Evolutionary conservation across 2,888 invertebrate species (phyloP).

Genomic region (Chironomus riparius): DNA sequence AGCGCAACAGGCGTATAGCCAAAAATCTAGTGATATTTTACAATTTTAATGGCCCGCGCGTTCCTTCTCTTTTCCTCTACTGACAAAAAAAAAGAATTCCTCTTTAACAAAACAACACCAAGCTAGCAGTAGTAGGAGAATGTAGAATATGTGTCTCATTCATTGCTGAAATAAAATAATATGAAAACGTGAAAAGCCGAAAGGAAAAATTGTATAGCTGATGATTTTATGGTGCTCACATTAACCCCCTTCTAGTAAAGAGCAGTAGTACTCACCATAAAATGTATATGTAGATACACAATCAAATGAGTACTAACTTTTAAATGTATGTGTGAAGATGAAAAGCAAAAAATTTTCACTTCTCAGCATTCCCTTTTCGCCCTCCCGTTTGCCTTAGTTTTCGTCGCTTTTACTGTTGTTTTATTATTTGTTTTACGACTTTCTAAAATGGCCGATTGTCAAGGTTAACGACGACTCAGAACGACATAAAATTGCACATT

Average conservation of each 20-base stretch:
- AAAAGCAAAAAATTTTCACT: neutral
- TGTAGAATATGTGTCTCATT: neutral
- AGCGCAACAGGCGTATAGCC: conserved; percentile 24
- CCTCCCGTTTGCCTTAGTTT: conserved; percentile 1
- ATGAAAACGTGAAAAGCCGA: neutral
- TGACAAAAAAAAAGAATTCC: neutral
- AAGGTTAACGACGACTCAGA: conserved; percentile 42
- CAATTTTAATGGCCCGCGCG: conserved; percentile 19
- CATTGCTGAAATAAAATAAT: neutral
- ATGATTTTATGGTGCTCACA: conserved; percentile 13
- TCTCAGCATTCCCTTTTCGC: neutral
- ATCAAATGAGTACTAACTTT: too few relatives aligned
- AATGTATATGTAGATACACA: too few relatives aligned
- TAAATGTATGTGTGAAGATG: conserved; percentile 13
- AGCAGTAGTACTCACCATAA: too few relatives aligned
- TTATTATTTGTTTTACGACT: conserved; percentile 30
- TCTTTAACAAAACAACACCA: neutral
- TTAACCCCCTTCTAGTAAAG: neutral
- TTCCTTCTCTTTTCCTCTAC: neutral
- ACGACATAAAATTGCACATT: conserved; percentile 31
- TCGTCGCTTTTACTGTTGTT: conserved; percentile 17
- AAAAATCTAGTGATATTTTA: conserved; percentile 23
- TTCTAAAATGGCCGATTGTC: conserved; percentile 35
- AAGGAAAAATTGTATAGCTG: neutral
- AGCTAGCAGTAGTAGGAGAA: too few relatives aligned